A percentile compares a stretch with the other conserved stretches of the same genome.
phyloP scores from a whole-genome alignment of 2,888 invertebrate genomes.

The Leptinotarsa haldemani region DNA sequence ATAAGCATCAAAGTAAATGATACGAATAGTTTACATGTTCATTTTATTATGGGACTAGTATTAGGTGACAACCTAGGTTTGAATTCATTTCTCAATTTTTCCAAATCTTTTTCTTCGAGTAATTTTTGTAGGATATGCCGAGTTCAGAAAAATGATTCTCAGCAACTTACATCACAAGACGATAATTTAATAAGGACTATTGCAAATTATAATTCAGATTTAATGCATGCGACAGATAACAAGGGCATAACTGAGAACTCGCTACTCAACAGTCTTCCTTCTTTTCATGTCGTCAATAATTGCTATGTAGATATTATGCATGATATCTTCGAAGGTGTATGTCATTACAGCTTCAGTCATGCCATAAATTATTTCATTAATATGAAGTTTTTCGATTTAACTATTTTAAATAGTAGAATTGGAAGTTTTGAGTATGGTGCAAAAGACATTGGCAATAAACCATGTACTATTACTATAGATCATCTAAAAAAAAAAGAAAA shows the following conservation, averaged over 20 bases:
- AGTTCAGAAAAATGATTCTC: conserved; percentile 30
- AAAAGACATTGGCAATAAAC: conserved; percentile 47
- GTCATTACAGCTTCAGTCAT: conserved; percentile 45
- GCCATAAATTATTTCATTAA: conserved; percentile 41
- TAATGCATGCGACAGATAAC: no score
- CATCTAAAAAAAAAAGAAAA: conserved; percentile 38
- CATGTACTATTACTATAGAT: conserved; percentile 38
- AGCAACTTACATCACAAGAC: conserved; percentile 32
- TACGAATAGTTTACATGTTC: conserved; percentile 26
- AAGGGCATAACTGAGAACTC: no score
- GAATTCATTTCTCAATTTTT: conserved; percentile 42
- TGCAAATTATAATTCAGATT: conserved; percentile 38
- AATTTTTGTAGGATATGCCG: conserved; percentile 46
- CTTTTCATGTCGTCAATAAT: conserved; percentile 47
- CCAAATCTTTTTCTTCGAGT: conserved; percentile 44
- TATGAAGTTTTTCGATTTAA: conserved; percentile 45
- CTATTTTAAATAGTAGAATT: conserved; percentile 47
- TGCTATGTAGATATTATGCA: conserved; percentile 49
- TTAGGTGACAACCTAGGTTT: conserved; percentile 47
- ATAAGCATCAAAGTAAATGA: conserved; percentile 33
- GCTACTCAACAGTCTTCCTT: conserved; percentile 45
- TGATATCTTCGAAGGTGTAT: conserved; percentile 46
- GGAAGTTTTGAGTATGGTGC: conserved; percentile 49
- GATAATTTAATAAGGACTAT: conserved; percentile 37
- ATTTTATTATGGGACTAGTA: conserved; percentile 45